These are phyloP conservation scores for Sternarchorhynchus goeldii DNA, from an alignment of 2,797 vertebrate genomes.

Conservation along the genomic window DNA sequence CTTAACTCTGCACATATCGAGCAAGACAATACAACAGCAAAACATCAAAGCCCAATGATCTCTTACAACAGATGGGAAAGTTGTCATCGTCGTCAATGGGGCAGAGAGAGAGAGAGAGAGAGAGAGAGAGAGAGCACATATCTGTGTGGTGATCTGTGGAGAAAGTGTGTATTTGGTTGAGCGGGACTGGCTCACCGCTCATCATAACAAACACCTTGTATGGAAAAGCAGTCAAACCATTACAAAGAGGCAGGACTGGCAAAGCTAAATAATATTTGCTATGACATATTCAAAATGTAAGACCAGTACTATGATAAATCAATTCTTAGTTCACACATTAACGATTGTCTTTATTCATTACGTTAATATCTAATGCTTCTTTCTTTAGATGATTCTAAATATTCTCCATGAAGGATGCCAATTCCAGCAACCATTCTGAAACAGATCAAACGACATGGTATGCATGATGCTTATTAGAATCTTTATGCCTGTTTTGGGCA, in stretches of 20 bases:
- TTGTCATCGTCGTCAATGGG: background rate
- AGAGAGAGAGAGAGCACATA: too few species aligned
- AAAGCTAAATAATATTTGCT: background rate
- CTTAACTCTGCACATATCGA: background rate
- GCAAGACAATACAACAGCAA: background rate
- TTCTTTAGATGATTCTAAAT: too few species aligned
- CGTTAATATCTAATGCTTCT: background rate
- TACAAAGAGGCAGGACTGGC: constrained; percentile 13
- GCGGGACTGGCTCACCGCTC: constrained; percentile 14
- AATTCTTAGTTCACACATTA: background rate
- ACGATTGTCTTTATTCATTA: background rate
- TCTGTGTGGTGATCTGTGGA: constrained; percentile 35
- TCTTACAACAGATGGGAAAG: background rate
- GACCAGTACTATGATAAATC: too few species aligned
- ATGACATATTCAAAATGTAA: background rate
- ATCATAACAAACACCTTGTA: constrained; percentile 62
- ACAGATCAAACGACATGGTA: background rate
- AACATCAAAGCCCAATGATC: background rate
- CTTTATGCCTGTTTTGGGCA: constrained; percentile 2
- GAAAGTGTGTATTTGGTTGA: constrained; percentile 23
- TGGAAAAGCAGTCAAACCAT: constrained; percentile 44
- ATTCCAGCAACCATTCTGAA: background rate
- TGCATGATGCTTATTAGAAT: too few species aligned
- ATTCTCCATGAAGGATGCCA: background rate
- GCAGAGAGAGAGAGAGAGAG: background rate